Base-by-base conservation (phyloP, 2,113 vertebrate species). In the Fregata magnificens region DNA sequence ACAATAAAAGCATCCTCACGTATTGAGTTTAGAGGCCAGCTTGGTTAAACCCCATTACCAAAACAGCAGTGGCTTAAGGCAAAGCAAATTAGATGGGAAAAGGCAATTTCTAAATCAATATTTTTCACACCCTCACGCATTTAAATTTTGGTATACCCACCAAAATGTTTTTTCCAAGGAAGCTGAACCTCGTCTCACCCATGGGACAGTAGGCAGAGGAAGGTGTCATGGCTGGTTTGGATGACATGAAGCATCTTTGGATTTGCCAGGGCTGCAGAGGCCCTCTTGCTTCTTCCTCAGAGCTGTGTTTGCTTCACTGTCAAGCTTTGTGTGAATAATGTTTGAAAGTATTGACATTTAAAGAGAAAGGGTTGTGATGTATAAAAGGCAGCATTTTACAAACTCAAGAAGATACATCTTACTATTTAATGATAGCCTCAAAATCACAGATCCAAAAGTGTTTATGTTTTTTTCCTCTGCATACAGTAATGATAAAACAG, bases 351-450 rank as follows among this genome's bases (percentile, higher is more conserved):
- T 45, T 55, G 74, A 83, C 71, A 70, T 76, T 69, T 90, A 26
- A 89, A 86, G 63, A 87, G 67, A 77, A 82, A 84, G 80, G 74
- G 49, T 82, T 83, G 49, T n/a, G 82, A 38, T 73, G 45, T 96
- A 69, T 40, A 36, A 76, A 96, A 95, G 85, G 67, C 45, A 96
- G 56, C 56, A 56, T 93, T 77, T 55, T 88, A 62, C 40, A 82
- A 82, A 73, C 26, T 70, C 42, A 45, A 86, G 70, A 82, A 77
- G 76, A 69, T 66, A 59, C 49, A 71, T 96, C 93, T 92, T 93
- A 2, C 15, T 87, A 44, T 95, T 97, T 97, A 95, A 97, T 97
- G 29, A 25, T 7, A 70, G 63, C 56, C 58, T 96, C 95, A 88
- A 84, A 91, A 88, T 95, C 88, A 95, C 74, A 87, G 93, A 88